phyloP scores from a whole-genome alignment of 2,797 vertebrate species.

The Sebastes aleutianus region DNA sequence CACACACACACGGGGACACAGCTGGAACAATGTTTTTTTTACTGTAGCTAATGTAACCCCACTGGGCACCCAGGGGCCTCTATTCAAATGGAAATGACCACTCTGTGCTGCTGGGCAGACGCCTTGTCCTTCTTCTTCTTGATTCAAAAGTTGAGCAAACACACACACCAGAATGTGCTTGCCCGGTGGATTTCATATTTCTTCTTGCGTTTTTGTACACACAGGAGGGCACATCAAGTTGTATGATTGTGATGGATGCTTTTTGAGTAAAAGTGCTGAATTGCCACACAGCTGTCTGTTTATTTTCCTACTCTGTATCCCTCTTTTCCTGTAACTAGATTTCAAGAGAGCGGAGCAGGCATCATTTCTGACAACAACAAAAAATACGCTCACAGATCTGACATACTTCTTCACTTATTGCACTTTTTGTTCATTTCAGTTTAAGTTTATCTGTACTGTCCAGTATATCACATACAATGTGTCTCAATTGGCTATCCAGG shows the following conservation, averaged over 20 bases:
- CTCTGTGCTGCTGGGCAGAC: conserved; percentile 59
- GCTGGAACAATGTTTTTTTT: conserved; percentile 43
- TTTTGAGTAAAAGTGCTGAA: background rate
- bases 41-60: conserved; percentile 72
- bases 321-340: background rate
- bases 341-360: background rate
- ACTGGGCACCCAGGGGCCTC: conserved; percentile 63
- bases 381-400: background rate
- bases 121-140: conserved; percentile 40
- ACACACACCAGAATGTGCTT: conserved; percentile 9
- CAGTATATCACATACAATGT: background rate
- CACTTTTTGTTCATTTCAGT: background rate
- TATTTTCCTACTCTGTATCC: background rate
- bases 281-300: background rate
- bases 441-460: background rate
- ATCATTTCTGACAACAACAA: background rate
- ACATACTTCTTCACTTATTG: background rate
- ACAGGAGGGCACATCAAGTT: background rate
- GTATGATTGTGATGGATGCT: conserved; percentile 4
- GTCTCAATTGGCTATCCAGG: background rate
- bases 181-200: background rate
- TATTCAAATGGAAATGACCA: conserved; percentile 76
- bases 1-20: no score
- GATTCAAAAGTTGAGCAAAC: conserved; percentile 38
- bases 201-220: background rate